Percentiles rank a stretch among this genome's conserved stretches.
Evolutionary conservation across 2,797 vertebrate genomes (phyloP).

Genomic region (Eremophila alpestris): DNA sequence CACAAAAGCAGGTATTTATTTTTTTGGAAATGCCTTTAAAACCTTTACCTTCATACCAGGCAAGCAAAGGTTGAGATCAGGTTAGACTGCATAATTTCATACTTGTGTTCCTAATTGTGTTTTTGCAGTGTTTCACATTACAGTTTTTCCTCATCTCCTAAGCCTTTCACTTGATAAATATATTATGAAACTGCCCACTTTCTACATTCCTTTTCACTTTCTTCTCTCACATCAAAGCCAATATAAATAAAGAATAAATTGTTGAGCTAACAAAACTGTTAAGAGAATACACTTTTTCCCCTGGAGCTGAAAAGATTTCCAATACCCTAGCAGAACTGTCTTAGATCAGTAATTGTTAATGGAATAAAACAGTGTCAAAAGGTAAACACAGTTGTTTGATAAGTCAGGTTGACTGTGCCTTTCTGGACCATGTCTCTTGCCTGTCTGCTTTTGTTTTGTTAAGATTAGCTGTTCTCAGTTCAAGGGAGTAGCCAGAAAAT

Average conservation of each 20-base stretch:
- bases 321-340: constrained; percentile 38
- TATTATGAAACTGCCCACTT: constrained; percentile 45
- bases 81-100: constrained; percentile 27
- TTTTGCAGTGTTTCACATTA: constrained; percentile 57
- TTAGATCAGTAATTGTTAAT: constrained; percentile 56
- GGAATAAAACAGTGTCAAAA: constrained; percentile 64
- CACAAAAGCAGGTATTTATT: background rate
- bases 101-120: background rate
- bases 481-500: constrained; percentile 65
- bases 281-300: constrained; percentile 35
- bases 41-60: background rate
- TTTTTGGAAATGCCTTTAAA: constrained; percentile 19
- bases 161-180: constrained; percentile 46
- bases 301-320: constrained; percentile 54
- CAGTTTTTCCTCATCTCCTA: constrained; percentile 31
- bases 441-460: constrained; percentile 73
- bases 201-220: constrained; percentile 54
- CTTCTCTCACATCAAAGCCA: constrained; percentile 61
- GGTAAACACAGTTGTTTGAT: constrained; percentile 57
- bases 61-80: constrained; percentile 26
- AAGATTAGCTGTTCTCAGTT: constrained; percentile 70
- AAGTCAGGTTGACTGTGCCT: constrained; percentile 64
- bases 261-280: constrained; percentile 55
- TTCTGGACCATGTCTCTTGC: constrained; percentile 68
- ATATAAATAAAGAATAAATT: constrained; percentile 60